Evolutionary conservation across 2,113 vertebrate species (phyloP).

Genomic region (Lepisosteus osseus): DNA sequence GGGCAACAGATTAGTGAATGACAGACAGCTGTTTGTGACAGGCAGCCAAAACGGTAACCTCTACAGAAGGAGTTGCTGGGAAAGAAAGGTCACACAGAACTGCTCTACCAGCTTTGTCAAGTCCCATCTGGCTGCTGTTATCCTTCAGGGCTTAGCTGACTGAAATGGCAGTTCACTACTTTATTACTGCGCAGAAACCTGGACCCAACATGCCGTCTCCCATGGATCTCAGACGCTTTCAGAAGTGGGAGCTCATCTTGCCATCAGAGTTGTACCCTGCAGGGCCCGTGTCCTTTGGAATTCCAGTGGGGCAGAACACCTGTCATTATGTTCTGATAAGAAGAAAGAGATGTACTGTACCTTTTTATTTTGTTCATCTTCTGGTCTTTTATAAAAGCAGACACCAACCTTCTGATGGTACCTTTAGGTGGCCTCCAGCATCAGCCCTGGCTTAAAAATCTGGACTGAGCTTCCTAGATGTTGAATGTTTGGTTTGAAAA

Average conservation of each 20-base stretch:
- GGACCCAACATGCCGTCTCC: slow-evolving; percentile 36
- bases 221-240: slow-evolving; percentile 1
- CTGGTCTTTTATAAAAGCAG: too few species aligned
- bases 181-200: slow-evolving; percentile 40
- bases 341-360: too few species aligned
- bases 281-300: background rate
- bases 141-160: slow-evolving; percentile 53
- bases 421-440: too few species aligned
- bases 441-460: too few species aligned
- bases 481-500: too few species aligned
- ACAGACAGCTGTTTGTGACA: background rate
- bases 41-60: slow-evolving; percentile 2
- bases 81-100: slow-evolving; percentile 51
- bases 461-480: too few species aligned
- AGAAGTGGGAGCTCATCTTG: background rate
- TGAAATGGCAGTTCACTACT: slow-evolving; percentile 44
- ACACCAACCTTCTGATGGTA: too few species aligned
- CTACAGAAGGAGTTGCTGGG: slow-evolving; percentile 21
- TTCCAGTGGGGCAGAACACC: too few species aligned
- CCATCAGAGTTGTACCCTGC: background rate
- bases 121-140: slow-evolving; percentile 58
- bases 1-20: background rate
- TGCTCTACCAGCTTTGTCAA: slow-evolving; percentile 53
- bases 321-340: too few species aligned
- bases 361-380: too few species aligned